A percentile compares a stretch with the other conserved stretches of the same genome.
phyloP scores from a whole-genome alignment of 1,140 invertebrate genomes.

The Muscidifurax raptorellus region DNA sequence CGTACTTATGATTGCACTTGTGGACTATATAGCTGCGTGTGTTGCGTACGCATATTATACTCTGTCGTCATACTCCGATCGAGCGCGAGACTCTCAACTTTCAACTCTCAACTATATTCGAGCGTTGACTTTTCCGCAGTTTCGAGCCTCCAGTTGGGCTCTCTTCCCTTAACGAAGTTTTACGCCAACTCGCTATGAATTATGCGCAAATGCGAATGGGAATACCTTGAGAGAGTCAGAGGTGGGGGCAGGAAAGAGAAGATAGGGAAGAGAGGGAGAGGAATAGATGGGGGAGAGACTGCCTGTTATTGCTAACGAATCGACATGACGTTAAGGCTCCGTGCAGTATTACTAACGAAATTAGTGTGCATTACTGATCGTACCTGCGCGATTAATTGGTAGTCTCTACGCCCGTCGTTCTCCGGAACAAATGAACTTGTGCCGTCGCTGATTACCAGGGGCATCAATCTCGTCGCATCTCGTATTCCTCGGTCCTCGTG shows the following conservation, averaged over 20 bases:
- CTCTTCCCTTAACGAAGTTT: constrained; percentile 38
- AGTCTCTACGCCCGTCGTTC: constrained; percentile 56
- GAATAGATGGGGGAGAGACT: constrained; percentile 27
- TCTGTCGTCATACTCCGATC: not conserved
- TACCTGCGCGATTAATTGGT: constrained; percentile 65
- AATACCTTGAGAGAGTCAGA: constrained; percentile 18
- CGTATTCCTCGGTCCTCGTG: constrained; percentile 44
- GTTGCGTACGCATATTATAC: not conserved
- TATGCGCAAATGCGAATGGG: constrained; percentile 40
- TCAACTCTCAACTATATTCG: constrained; percentile 33
- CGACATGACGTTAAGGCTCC: constrained; percentile 59
- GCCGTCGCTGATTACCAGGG: constrained; percentile 63
- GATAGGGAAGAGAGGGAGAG: not conserved
- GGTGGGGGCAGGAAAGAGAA: constrained; percentile 5
- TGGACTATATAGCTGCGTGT: not conserved
- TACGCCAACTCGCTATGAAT: constrained; percentile 49
- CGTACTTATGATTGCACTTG: not conserved
- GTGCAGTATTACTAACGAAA: constrained; percentile 61
- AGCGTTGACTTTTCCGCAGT: constrained; percentile 43
- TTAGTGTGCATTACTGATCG: constrained; percentile 67
- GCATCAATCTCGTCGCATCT: constrained; percentile 65
- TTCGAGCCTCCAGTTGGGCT: not conserved
- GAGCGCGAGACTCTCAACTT: constrained; percentile 40
- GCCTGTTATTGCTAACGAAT: constrained; percentile 63
- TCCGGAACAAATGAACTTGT: constrained; percentile 61